Conservation (phyloP, 2,888 invertebrate species). For the Glyphotaelius pellucidus region DNA sequence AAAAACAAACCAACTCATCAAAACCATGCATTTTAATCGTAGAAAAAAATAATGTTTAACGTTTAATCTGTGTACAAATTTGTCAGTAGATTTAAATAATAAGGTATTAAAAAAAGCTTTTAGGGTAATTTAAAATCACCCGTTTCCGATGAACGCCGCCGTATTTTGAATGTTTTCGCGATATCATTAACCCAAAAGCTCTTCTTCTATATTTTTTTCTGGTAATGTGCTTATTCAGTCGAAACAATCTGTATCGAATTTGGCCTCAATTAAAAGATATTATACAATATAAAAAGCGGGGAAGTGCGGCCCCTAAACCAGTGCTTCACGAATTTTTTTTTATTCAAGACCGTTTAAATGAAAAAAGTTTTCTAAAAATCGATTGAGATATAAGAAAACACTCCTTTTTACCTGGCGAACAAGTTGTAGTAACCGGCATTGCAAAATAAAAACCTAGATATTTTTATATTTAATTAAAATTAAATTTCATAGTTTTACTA, state of each 20-base stretch:
- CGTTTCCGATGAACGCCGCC: background rate
- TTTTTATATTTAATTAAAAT: too few relatives aligned
- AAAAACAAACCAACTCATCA: background rate
- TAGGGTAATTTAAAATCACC: background rate
- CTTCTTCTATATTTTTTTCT: background rate
- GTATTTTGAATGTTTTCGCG: background rate
- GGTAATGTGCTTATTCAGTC: slow-evolving; percentile 11
- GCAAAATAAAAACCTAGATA: too few relatives aligned
- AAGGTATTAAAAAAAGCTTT: background rate
- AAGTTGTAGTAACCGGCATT: too few relatives aligned
- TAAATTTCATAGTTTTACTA: too few relatives aligned
- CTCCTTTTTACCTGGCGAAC: too few relatives aligned
- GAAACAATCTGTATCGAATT: background rate
- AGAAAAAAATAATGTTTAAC: background rate
- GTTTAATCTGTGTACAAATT: background rate
- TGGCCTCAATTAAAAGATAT: background rate
- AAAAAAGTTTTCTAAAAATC: too few relatives aligned
- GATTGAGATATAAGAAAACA: too few relatives aligned
- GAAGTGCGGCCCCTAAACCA: background rate
- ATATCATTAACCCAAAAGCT: background rate
- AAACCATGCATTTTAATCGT: background rate
- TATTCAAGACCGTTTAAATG: background rate
- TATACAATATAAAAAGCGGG: background rate
- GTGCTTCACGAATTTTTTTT: background rate
- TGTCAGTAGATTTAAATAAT: background rate